Evolutionary conservation across 2,888 invertebrate genomes (phyloP).

Genomic region (Chaetogeoica ovagalla): DNA sequence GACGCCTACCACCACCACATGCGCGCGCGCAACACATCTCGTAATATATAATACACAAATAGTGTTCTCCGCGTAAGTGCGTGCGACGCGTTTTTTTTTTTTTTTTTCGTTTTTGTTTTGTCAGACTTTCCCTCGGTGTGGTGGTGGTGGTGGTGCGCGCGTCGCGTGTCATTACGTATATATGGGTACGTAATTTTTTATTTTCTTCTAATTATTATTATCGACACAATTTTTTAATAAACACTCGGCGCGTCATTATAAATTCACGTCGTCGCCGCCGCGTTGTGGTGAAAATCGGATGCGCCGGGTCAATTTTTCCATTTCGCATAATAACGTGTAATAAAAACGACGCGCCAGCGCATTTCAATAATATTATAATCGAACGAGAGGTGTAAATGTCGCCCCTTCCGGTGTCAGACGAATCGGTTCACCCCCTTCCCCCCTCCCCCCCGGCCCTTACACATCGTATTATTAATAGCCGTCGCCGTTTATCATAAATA

Average conservation of each 20-base stretch:
- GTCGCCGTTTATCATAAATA: no score
- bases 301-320: slow-evolving; percentile 32
- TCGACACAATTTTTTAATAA: background rate
- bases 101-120: no score
- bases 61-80: background rate
- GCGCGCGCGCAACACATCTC: no score
- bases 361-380: background rate
- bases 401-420: slow-evolving; percentile 6
- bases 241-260: background rate
- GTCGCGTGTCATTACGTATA: background rate
- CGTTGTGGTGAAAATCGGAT: slow-evolving; percentile 17
- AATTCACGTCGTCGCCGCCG: background rate
- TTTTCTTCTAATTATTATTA: background rate
- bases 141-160: no score
- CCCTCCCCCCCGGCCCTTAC: background rate
- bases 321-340: background rate
- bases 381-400: slow-evolving; percentile 11
- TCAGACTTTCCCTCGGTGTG: background rate
- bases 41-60: background rate
- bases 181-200: slow-evolving; percentile 18
- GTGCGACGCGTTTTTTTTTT: background rate
- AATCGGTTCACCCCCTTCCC: background rate
- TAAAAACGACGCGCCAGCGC: no score
- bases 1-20: no score
- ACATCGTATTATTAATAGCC: no score